phyloP scores from a whole-genome alignment of 2,888 invertebrate genomes.

The Tetheella fluctuosa region DNA sequence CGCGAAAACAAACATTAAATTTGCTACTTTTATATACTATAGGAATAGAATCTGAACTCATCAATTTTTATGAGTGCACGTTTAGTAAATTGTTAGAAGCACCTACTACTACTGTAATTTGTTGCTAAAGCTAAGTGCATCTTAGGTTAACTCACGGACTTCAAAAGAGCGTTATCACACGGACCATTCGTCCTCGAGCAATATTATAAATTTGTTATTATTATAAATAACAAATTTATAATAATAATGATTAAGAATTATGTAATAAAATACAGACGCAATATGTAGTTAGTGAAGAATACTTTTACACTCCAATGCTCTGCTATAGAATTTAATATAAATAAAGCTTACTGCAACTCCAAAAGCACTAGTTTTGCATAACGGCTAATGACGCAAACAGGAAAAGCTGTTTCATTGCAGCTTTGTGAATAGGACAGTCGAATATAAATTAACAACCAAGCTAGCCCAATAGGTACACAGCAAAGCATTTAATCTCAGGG shows the following conservation, averaged over 20 bases:
- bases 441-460: constrained; percentile 4
- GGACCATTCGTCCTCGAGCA: too few relatives aligned
- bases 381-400: constrained; percentile 4
- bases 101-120: background rate
- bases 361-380: background rate
- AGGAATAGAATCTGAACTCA: background rate
- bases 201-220: too few relatives aligned
- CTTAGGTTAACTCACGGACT: too few relatives aligned
- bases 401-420: background rate
- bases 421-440: background rate
- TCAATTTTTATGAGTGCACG: background rate
- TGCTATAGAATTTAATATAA: background rate
- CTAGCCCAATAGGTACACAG: background rate
- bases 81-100: background rate
- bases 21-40: background rate
- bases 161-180: too few relatives aligned
- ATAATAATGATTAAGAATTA: too few relatives aligned
- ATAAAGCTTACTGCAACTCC: background rate
- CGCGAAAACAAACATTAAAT: background rate
- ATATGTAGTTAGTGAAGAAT: background rate
- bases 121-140: too few relatives aligned
- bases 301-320: background rate
- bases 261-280: background rate
- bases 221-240: too few relatives aligned
- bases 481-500: constrained; percentile 6